Evolutionary conservation across 2,797 vertebrate species (phyloP).

Genomic region (Coregonus ussuriensis): DNA sequence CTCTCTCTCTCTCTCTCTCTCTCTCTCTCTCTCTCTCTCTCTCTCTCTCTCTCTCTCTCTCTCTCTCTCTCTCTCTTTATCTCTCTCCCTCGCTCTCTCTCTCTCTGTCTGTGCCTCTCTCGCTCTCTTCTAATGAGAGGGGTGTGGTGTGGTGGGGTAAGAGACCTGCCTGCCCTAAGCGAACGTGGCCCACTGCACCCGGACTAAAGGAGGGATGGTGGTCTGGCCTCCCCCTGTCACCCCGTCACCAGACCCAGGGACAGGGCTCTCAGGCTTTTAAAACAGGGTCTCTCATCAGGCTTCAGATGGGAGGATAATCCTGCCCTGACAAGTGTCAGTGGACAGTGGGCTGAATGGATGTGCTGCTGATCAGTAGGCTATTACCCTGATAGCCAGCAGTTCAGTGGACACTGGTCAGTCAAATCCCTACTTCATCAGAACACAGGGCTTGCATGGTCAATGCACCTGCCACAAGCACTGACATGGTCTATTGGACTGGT

Average conservation of each 20-base stretch:
- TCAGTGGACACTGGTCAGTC: neutral
- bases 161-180: constrained; percentile 59
- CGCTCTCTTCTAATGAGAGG: constrained; percentile 7
- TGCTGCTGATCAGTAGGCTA: neutral
- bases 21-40: too few species aligned
- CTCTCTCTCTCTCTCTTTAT: neutral
- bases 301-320: constrained; percentile 49
- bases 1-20: too few species aligned
- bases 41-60: too few species aligned
- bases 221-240: constrained; percentile 49
- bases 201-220: constrained; percentile 73
- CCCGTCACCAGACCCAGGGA: constrained; percentile 54
- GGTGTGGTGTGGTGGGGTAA: constrained; percentile 35
- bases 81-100: too few species aligned
- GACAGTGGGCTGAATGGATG: neutral
- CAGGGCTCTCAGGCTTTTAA: neutral
- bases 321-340: constrained; percentile 60
- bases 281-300: constrained; percentile 35
- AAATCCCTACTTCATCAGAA: constrained; percentile 29
- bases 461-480: constrained; percentile 65
- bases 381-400: neutral
- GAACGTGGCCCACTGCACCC: constrained; percentile 67
- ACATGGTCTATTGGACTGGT: constrained; percentile 65
- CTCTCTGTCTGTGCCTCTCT: too few species aligned
- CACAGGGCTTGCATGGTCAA: constrained; percentile 60